Conservation (phyloP, 2,888 invertebrate genomes). For the Chromoteleia sp. region DNA sequence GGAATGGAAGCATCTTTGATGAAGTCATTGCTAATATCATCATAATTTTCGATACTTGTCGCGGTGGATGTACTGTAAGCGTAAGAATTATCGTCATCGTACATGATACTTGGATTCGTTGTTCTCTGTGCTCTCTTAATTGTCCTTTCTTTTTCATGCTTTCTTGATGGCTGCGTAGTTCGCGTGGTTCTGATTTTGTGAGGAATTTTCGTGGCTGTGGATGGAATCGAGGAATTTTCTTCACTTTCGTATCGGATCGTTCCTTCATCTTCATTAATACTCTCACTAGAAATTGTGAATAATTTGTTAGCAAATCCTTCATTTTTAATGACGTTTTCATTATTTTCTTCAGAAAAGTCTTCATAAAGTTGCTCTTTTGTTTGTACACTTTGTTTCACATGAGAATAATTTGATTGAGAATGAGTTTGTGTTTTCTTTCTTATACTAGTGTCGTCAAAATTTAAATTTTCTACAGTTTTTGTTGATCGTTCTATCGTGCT, state of each 20-base stretch:
- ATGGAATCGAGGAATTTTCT: not conserved
- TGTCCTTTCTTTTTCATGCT: not conserved
- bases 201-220: not conserved
- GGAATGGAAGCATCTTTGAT: slow-evolving; percentile 36
- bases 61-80: slow-evolving; percentile 40
- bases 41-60: slow-evolving; percentile 32
- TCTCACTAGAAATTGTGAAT: slow-evolving; percentile 36
- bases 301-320: slow-evolving; percentile 41
- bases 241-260: slow-evolving; percentile 2
- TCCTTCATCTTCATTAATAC: slow-evolving; percentile 14
- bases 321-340: slow-evolving; percentile 3
- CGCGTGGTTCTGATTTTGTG: slow-evolving; percentile 30
- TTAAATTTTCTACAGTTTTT: not conserved
- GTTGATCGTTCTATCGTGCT: no score
- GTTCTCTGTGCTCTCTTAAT: slow-evolving; percentile 18
- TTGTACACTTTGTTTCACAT: slow-evolving; percentile 6
- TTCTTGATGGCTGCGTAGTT: slow-evolving; percentile 26
- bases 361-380: not conserved
- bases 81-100: slow-evolving; percentile 37
- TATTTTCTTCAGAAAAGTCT: not conserved
- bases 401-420: not conserved
- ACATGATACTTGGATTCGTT: slow-evolving; percentile 26
- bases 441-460: not conserved
- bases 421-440: not conserved
- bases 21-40: slow-evolving; percentile 34